Evolutionary conservation across 1,140 invertebrate genomes (phyloP).

Genomic region (Bombus balteatus): DNA sequence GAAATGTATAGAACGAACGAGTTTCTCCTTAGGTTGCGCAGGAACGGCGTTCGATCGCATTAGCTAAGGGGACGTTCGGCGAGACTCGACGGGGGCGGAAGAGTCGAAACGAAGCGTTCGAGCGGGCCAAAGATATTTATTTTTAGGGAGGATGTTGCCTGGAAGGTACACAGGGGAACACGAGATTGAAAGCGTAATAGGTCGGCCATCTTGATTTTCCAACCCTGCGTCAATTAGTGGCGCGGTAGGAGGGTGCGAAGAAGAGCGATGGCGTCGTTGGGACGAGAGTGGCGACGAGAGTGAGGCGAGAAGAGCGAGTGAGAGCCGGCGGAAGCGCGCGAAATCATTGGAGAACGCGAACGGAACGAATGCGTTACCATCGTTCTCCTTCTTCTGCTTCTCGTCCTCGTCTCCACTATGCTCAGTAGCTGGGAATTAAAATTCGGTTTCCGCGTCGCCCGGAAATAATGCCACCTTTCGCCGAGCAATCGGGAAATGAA

Average conservation of each 20-base stretch:
- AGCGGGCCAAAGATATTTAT: constrained; percentile 64
- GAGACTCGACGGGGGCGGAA: not conserved
- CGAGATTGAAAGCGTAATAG: constrained; percentile 81
- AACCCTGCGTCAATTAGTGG: constrained; percentile 78
- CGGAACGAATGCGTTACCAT: constrained; percentile 43
- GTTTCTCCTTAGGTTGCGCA: too few species aligned
- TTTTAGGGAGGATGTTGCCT: constrained; percentile 61
- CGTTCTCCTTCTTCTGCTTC: not conserved
- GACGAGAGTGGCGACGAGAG: constrained; percentile 39
- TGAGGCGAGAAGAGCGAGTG: not conserved
- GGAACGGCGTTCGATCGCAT: too few species aligned
- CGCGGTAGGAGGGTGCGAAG: constrained; percentile 76
- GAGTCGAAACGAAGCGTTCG: constrained; percentile 24
- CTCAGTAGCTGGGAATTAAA: constrained; percentile 55
- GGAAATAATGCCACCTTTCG: constrained; percentile 65
- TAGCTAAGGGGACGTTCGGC: too few species aligned
- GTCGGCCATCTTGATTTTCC: constrained; percentile 80
- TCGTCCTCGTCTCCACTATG: not conserved
- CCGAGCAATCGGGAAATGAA: constrained; percentile 66
- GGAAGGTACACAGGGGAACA: constrained; percentile 47
- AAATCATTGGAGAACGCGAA: constrained; percentile 42
- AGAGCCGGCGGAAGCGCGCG: constrained; percentile 31
- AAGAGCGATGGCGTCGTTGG: constrained; percentile 76
- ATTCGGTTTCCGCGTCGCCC: constrained; percentile 62
- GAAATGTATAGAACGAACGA: too few species aligned